Percentiles rank a stretch among this genome's conserved stretches.
These are phyloP conservation scores for Mythimna impura DNA, from an alignment of 2,888 invertebrate species.

Conservation along the genomic window DNA sequence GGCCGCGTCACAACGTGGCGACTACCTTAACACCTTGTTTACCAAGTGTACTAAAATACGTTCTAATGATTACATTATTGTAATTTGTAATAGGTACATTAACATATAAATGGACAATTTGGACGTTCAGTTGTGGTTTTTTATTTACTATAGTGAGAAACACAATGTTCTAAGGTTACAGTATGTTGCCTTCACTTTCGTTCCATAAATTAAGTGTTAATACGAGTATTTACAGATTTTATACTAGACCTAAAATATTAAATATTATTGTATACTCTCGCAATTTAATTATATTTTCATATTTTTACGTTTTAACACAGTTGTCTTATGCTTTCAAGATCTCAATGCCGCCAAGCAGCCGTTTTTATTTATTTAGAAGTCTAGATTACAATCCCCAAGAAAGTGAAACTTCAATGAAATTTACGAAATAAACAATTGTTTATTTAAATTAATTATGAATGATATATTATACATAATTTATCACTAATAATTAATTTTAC, in stretches of 20 bases:
- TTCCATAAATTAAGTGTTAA: conserved; percentile 76
- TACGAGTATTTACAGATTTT: conserved; percentile 76
- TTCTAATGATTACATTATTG: conserved; percentile 89
- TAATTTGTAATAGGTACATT: conserved; percentile 90
- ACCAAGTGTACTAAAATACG: conserved; percentile 86
- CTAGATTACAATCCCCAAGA: background rate
- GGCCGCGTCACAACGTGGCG: conserved; percentile 73
- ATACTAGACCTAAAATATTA: conserved; percentile 67
- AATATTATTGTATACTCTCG: conserved; percentile 75
- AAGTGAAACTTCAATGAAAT: conserved; percentile 31
- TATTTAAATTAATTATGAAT: background rate
- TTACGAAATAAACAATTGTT: conserved; percentile 23
- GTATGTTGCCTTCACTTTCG: conserved; percentile 84
- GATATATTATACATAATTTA: background rate
- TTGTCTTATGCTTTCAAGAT: conserved; percentile 22
- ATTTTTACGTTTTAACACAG: conserved; percentile 52
- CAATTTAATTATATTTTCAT: conserved; percentile 59
- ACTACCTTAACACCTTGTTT: conserved; percentile 80
- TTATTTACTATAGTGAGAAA: conserved; percentile 82
- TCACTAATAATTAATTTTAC: conserved; percentile 16
- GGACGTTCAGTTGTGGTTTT: conserved; percentile 89
- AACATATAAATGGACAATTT: conserved; percentile 91
- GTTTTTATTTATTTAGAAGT: background rate
- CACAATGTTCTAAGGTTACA: conserved; percentile 77
- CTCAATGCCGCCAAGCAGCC: conserved; percentile 3